Evolutionary conservation across 2,888 invertebrate species (phyloP), one percentile per base, ranked within the genome.

Genomic region (Diaprepes abbreviatus): DNA sequence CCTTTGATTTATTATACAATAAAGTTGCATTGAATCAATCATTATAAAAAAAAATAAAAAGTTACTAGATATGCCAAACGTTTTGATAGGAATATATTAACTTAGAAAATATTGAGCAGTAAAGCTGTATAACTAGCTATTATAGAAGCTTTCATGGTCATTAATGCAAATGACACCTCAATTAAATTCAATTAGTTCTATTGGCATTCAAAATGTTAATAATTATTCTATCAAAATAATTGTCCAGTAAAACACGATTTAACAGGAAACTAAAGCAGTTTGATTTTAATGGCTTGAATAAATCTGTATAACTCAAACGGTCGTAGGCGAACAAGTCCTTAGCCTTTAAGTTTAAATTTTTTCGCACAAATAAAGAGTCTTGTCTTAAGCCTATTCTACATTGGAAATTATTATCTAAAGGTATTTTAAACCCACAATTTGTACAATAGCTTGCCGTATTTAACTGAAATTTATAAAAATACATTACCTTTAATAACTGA

Each of bases 191-290:
- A 55, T 55, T 36, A 38, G 2, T 55, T 9, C n/a, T 10, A 21
- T 55, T 36, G 36, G 21, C 19, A 55, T 36, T 55, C 36, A 55
- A 21, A 19, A 36, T 36, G 36, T 17, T 55, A 55, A 54, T 54
- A 21, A 35, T 35, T 55, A 55, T 55, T 35, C 9, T 21, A 36
- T 55, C 55, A 36, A 55, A 55, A 55, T 55, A 55, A 36, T 35
- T 35, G 55, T 55, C 10, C 10, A 19, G 52, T 16, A 35, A 54
- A 31, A 54, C 48, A 48, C 28, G 48, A 24, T 48, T 28, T 48
- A 19, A 24, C 24, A 48, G 48, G 48, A 48, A 28, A 28, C 7
- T 10, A 28, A 48, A 28, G 12, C 28, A 45, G 48, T 21, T 45
- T 16, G 7, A 14, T 48, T 10, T 10, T 45, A 28, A 48, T 48